These are phyloP conservation scores for Channa argus DNA, from an alignment of 2,113 vertebrate genomes.

Conservation along the genomic window DNA sequence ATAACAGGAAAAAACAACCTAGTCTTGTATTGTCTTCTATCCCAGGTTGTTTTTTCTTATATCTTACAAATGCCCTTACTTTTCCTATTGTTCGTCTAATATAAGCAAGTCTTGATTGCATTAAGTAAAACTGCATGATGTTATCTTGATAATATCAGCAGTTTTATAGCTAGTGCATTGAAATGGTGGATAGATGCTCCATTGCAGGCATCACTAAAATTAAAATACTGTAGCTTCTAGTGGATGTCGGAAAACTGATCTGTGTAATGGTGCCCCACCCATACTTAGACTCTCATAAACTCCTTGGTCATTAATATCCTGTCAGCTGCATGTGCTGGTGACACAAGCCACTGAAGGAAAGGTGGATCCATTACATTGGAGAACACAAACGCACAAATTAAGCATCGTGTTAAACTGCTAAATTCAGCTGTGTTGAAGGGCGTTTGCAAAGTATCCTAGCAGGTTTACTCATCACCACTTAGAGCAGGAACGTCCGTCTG, in stretches of 20 bases:
- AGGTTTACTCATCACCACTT: constrained; percentile 3
- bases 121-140: background rate
- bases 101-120: too few relatives aligned
- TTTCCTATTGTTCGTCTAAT: background rate
- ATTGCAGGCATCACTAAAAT: background rate
- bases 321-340: constrained; percentile 22
- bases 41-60: background rate
- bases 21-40: background rate
- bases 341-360: background rate
- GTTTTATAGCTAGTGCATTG: background rate
- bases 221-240: background rate
- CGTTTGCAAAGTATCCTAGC: constrained; percentile 16
- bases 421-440: constrained; percentile 8
- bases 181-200: background rate
- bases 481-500: background rate
- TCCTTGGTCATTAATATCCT: constrained; percentile 4
- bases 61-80: background rate
- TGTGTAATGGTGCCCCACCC: constrained; percentile 7
- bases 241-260: constrained; percentile 16
- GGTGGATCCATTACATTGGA: background rate
- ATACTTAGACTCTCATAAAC: constrained; percentile 13
- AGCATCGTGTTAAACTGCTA: constrained; percentile 6
- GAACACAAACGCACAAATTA: background rate
- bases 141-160: constrained; percentile 2
- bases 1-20: background rate